phyloP scores from a whole-genome alignment of 1,140 invertebrate species.

The Rhyacophila brunnea region DNA sequence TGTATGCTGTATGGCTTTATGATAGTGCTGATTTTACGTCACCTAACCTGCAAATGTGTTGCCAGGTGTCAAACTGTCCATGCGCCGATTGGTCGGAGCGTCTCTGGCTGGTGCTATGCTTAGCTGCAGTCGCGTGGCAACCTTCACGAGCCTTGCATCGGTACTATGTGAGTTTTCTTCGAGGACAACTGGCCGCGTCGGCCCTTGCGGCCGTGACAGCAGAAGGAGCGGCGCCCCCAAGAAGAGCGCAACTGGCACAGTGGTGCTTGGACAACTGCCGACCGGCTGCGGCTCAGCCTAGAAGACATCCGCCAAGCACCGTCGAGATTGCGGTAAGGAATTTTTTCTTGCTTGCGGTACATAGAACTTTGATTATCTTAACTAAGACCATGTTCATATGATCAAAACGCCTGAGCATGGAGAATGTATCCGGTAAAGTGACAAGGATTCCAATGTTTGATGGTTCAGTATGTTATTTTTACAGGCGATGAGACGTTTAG shows the following conservation, averaged over 20 bases:
- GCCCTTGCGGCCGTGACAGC: constrained; percentile 23
- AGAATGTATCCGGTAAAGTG: no score
- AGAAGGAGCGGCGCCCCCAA: neutral
- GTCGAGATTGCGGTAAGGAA: constrained; percentile 85
- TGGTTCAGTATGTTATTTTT: no score
- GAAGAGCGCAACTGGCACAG: constrained; percentile 75
- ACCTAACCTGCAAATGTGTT: neutral
- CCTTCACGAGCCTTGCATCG: constrained; percentile 84
- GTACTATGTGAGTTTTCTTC: constrained; percentile 53
- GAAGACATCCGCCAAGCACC: constrained; percentile 84
- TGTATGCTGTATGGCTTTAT: no score
- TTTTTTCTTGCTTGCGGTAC: no score
- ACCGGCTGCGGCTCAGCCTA: constrained; percentile 76
- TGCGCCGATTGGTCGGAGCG: constrained; percentile 74
- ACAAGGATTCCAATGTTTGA: no score
- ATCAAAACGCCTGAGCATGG: no score
- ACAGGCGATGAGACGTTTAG: constrained; percentile 84
- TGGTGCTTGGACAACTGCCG: constrained; percentile 93
- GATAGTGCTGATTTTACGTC: no score
- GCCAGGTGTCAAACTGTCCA: constrained; percentile 80
- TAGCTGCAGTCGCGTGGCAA: constrained; percentile 88
- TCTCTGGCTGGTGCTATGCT: constrained; percentile 86
- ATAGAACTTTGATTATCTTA: no score
- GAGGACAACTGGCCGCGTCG: constrained; percentile 37
- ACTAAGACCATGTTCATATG: no score